Base-by-base conservation (phyloP, 2,888 invertebrate genomes). In the Nymphalis polychloros region DNA sequence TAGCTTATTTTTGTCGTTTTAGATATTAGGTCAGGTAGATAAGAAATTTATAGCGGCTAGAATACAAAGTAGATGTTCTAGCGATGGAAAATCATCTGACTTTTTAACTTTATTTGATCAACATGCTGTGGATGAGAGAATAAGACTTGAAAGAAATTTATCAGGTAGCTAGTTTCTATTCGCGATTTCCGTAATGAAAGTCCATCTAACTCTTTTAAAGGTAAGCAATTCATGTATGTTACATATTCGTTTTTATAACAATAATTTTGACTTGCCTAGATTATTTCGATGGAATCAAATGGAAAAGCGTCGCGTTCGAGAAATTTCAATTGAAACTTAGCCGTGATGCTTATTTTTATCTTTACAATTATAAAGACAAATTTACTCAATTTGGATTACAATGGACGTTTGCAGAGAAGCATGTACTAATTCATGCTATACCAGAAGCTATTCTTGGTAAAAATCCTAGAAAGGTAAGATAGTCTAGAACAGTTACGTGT, bases 61-160 rank as follows among this genome's bases (percentile, higher is more conserved):
- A 66, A 78, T 92, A 69, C 77, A 78, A 69, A 83, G 81, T 4
- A 83, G 72, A 67, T 73, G 68, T 61, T 60, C 70, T 49, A 72
- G 78, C 57, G 75, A 81, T 47, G 82, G 85, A 62, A 83, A 89
- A 73, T 81, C 84, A 65, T 89, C 81, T 23, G 85, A 93, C 74
- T 85, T 93, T 67, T 79, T 97, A 23, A 90, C 96, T 47, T 78
- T 96, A 47, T 95, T 97, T 83, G 98, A 98, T 88, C 98, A 97
- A 86, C 98, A 98, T 88, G 97, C 97, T 53, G 96, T 96, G 41
- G 95, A 97, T 84, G 98, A 98, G 89, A 93, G 98, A 82, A 94
- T 97, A 71, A 92, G 95, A 71, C 91, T 97, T 59, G 97, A 98
- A 87, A 86, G 90, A 68, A 93, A 97, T 69, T 88, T 95, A 70